Conservation (phyloP, 2,797 vertebrate species). For the Diplodus sargus region DNA sequence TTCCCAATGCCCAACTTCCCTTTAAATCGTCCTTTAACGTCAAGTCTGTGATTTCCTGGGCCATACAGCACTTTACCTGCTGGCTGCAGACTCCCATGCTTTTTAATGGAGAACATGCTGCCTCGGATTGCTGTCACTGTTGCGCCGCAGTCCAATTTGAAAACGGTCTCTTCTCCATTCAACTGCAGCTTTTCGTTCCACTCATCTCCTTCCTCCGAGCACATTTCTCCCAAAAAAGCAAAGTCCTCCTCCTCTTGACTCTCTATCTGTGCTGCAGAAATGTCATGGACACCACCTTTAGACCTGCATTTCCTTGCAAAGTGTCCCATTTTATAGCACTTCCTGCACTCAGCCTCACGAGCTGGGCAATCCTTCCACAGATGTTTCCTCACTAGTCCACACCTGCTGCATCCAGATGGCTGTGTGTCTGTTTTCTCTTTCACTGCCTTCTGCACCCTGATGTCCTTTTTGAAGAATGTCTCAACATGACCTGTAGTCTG, state of each 20-base stretch:
- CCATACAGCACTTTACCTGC: neutral
- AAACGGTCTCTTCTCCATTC: too few species aligned
- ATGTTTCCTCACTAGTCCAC: neutral
- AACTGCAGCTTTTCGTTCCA: neutral
- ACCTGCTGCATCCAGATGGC: neutral
- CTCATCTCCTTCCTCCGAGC: neutral
- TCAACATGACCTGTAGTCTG: slow-evolving; percentile 9
- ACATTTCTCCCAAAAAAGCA: neutral
- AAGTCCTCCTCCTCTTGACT: neutral
- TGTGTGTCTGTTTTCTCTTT: slow-evolving; percentile 5
- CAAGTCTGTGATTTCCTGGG: neutral
- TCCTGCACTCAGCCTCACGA: neutral
- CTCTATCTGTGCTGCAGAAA: neutral
- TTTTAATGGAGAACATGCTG: neutral
- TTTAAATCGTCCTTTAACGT: neutral
- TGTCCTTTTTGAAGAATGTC: neutral
- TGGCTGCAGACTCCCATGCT: neutral
- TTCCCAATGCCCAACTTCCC: neutral
- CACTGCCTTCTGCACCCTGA: neutral
- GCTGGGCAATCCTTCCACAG: neutral
- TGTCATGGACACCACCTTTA: neutral
- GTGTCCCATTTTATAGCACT: neutral
- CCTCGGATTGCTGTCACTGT: neutral
- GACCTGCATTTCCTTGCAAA: neutral
- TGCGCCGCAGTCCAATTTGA: neutral